phyloP scores from a whole-genome alignment of 2,113 vertebrate species.

The Alouatta palliata region DNA sequence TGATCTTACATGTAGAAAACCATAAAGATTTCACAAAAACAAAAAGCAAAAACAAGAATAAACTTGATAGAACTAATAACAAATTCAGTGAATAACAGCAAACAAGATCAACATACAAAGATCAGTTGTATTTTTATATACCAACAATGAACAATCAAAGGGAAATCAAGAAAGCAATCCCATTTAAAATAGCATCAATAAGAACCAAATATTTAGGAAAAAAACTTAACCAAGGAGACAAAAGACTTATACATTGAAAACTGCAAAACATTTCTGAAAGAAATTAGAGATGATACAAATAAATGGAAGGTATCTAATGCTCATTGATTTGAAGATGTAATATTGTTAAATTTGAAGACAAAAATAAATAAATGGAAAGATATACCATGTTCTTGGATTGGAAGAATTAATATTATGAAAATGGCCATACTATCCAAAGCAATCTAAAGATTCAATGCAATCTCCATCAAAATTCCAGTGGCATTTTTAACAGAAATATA shows the following conservation, averaged over 20 bases:
- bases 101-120: neutral
- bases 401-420: neutral
- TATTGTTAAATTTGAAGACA: too few species aligned
- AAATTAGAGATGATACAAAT: too few species aligned
- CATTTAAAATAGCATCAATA: too few species aligned
- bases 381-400: neutral
- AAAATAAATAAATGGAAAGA: neutral
- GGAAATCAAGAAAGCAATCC: too few species aligned
- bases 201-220: too few species aligned
- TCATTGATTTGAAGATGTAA: too few species aligned
- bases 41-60: neutral
- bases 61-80: neutral
- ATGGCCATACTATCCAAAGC: neutral
- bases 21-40: neutral
- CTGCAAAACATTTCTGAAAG: too few species aligned
- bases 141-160: too few species aligned
- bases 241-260: too few species aligned
- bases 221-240: too few species aligned
- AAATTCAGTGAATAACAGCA: neutral
- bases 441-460: neutral
- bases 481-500: neutral
- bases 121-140: neutral
- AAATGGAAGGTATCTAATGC: too few species aligned
- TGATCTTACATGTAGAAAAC: neutral
- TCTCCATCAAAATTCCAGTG: neutral